Evolutionary conservation across 2,888 invertebrate species (phyloP).

Genomic region (Rosalia funebris): DNA sequence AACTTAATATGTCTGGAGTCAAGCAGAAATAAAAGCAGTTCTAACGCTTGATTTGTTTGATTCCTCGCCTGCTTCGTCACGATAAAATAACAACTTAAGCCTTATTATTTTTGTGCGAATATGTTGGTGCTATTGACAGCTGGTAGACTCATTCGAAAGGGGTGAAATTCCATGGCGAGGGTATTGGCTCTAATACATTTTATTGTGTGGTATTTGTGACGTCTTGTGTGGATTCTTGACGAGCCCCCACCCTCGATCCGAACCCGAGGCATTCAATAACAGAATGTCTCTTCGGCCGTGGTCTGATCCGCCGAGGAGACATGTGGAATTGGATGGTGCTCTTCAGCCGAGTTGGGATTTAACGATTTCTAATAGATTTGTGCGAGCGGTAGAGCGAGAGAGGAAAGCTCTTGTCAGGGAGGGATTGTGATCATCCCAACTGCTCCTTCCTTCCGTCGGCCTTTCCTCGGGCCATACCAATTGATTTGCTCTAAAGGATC

Average conservation of each 20-base stretch:
- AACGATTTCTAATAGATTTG: slow-evolving; percentile 66
- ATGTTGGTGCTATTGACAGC: slow-evolving; percentile 27
- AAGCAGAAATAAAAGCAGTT: neutral
- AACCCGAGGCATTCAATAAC: slow-evolving; percentile 59
- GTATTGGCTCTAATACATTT: slow-evolving; percentile 45
- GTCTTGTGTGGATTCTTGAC: slow-evolving; percentile 50
- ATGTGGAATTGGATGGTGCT: slow-evolving; percentile 61
- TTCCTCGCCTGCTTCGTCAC: slow-evolving; percentile 9
- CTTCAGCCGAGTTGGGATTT: slow-evolving; percentile 60
- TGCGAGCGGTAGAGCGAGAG: slow-evolving; percentile 57
- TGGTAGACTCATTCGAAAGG: slow-evolving; percentile 24
- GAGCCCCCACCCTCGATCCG: slow-evolving; percentile 32
- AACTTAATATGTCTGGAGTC: neutral
- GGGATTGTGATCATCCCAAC: slow-evolving; percentile 54
- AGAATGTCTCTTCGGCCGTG: slow-evolving; percentile 58
- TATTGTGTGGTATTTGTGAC: slow-evolving; percentile 52
- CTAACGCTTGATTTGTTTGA: slow-evolving; percentile 18
- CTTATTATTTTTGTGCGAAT: slow-evolving; percentile 22
- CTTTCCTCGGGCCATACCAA: slow-evolving; percentile 55
- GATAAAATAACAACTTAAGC: slow-evolving; percentile 20
- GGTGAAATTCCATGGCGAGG: slow-evolving; percentile 26
- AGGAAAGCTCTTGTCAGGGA: slow-evolving; percentile 52
- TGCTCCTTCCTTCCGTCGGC: slow-evolving; percentile 45
- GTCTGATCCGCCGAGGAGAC: slow-evolving; percentile 57
- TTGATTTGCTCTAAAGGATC: slow-evolving; percentile 58